phyloP scores from a whole-genome alignment of 2,797 vertebrate genomes.

The Acrossocheilus fasciatus region DNA sequence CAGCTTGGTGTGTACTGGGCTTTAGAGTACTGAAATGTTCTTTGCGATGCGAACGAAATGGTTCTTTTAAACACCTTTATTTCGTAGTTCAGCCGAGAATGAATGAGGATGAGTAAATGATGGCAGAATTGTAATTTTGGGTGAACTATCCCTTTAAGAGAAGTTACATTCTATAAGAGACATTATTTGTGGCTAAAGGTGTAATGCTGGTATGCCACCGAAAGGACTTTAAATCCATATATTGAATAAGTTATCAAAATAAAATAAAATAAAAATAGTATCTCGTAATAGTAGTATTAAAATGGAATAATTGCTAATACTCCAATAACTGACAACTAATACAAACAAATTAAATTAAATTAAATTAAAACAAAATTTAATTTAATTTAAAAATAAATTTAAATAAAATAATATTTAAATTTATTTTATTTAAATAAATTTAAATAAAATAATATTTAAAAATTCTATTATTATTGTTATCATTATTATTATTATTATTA shows the following conservation, averaged over 20 bases:
- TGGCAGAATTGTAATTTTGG: not conserved
- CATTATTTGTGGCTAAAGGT: not conserved
- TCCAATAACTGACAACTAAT: no score
- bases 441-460: no score
- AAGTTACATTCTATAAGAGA: not conserved
- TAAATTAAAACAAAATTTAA: no score
- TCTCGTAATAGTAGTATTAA: not conserved
- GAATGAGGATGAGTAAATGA: not conserved
- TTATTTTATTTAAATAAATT: no score
- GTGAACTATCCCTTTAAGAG: not conserved
- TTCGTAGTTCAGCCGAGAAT: not conserved
- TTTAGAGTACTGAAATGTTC: not conserved
- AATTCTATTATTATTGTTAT: no score
- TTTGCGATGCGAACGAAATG: not conserved
- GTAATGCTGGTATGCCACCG: conserved; percentile 2
- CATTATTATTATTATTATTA: no score
- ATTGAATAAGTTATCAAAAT: not conserved
- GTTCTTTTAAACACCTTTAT: not conserved
- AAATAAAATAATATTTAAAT: no score
- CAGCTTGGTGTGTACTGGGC: no score
- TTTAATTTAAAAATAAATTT: no score
- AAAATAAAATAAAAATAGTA: not conserved
- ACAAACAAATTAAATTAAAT: no score
- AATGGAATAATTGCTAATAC: not conserved
- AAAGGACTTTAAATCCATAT: not conserved